These are phyloP conservation scores for Copidosoma aretas DNA, from an alignment of 2,888 invertebrate species.

Conservation along the genomic window DNA sequence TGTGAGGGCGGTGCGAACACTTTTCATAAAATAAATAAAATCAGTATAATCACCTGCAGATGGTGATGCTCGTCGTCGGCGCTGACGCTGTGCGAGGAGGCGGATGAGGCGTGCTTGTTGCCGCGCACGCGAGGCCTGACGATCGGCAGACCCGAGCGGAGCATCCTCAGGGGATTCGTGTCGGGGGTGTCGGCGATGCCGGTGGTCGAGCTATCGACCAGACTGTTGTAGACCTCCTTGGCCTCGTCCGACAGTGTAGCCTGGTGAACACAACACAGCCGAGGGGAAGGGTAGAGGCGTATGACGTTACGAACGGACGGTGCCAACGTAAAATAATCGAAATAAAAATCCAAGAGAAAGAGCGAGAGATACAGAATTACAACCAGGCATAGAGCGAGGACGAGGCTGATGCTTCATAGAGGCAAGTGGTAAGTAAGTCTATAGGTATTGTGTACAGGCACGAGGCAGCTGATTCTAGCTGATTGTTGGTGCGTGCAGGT, in stretches of 20 bases:
- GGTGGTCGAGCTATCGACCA: constrained; percentile 74
- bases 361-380: constrained; percentile 34
- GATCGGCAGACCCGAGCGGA: constrained; percentile 68
- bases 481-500: no score
- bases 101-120: constrained; percentile 61
- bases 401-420: no score
- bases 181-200: constrained; percentile 52
- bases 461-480: no score
- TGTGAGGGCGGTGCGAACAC: no score
- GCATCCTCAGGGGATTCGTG: constrained; percentile 72
- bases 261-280: constrained; percentile 64
- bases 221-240: constrained; percentile 89
- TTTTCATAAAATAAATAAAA: no score
- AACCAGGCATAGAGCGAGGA: no score
- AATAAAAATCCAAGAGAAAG: constrained; percentile 23
- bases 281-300: constrained; percentile 47
- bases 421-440: no score
- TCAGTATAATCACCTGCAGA: background rate
- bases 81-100: constrained; percentile 37
- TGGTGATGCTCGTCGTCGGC: constrained; percentile 23
- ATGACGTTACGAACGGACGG: constrained; percentile 1
- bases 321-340: constrained; percentile 28
- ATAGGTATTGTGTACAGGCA: no score
- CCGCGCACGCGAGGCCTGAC: constrained; percentile 66
- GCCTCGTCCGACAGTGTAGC: constrained; percentile 86